Evolutionary conservation across 1,140 invertebrate species (phyloP).

Genomic region (Ips nitidus): DNA sequence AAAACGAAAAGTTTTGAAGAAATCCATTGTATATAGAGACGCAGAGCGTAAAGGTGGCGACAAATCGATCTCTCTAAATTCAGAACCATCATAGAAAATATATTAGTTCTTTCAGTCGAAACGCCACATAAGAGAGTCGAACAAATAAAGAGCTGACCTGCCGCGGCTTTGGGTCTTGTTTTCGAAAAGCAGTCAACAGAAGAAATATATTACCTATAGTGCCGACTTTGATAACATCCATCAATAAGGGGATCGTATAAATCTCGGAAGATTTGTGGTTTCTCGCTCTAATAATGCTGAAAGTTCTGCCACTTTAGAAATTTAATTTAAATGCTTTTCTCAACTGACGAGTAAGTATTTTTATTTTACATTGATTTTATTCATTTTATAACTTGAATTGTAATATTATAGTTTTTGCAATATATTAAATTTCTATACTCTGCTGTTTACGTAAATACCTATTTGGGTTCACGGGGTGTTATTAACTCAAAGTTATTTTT

Average conservation of each 20-base stretch:
- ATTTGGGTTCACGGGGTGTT: too few relatives aligned
- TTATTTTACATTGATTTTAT: too few relatives aligned
- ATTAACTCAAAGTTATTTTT: too few relatives aligned
- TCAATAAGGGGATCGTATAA: constrained; percentile 38
- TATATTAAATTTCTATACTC: too few relatives aligned
- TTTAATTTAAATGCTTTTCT: too few relatives aligned
- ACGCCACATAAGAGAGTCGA: not conserved
- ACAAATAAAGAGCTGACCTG: constrained; percentile 6
- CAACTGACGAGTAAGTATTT: too few relatives aligned
- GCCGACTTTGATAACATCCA: constrained; percentile 35
- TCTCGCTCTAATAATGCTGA: constrained; percentile 16
- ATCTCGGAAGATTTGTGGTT: constrained; percentile 29
- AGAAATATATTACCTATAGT: constrained; percentile 34
- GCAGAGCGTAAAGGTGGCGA: too few relatives aligned
- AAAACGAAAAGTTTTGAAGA: too few relatives aligned
- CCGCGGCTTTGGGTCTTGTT: constrained; percentile 22
- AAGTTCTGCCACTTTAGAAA: not conserved
- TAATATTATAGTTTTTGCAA: too few relatives aligned
- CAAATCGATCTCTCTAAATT: not conserved
- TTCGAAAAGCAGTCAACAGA: constrained; percentile 35
- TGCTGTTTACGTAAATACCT: too few relatives aligned
- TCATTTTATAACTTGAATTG: too few relatives aligned
- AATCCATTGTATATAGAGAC: too few relatives aligned
- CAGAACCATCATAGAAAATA: not conserved
- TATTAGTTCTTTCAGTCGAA: not conserved